Conservation (phyloP, 2,888 invertebrate genomes). For the Seira ritae region DNA sequence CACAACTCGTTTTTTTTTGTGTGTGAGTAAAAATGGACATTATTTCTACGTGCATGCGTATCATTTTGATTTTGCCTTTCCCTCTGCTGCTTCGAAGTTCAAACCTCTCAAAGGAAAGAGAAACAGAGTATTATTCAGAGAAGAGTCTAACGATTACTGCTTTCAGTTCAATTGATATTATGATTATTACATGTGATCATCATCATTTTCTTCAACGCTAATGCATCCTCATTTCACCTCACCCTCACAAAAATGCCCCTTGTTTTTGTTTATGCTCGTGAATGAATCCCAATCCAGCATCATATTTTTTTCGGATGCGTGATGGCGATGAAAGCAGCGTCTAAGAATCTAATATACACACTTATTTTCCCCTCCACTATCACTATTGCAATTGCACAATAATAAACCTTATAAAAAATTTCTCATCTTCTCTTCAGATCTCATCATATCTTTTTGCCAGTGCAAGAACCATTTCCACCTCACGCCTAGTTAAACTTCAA, state of each 20-base stretch:
- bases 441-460: background rate
- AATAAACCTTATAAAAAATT: constrained; percentile 33
- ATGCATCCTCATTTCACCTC: background rate
- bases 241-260: background rate
- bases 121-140: no score
- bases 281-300: background rate
- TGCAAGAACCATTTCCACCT: background rate
- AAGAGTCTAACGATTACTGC: background rate
- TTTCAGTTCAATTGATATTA: constrained; percentile 3
- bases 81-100: no score
- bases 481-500: constrained; percentile 37
- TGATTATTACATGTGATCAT: background rate
- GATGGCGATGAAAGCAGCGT: constrained; percentile 38
- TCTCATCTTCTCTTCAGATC: constrained; percentile 12
- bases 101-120: no score
- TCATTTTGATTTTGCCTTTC: no score
- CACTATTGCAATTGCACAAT: constrained; percentile 23
- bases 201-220: constrained; percentile 5
- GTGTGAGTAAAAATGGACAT: no score
- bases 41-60: no score
- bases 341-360: no score
- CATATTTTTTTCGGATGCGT: background rate
- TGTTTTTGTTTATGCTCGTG: constrained; percentile 10
- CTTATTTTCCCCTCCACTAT: no score
- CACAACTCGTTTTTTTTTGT: no score